Base-by-base conservation (phyloP, 2,888 invertebrate species). In the Drosophila tripunctata region DNA sequence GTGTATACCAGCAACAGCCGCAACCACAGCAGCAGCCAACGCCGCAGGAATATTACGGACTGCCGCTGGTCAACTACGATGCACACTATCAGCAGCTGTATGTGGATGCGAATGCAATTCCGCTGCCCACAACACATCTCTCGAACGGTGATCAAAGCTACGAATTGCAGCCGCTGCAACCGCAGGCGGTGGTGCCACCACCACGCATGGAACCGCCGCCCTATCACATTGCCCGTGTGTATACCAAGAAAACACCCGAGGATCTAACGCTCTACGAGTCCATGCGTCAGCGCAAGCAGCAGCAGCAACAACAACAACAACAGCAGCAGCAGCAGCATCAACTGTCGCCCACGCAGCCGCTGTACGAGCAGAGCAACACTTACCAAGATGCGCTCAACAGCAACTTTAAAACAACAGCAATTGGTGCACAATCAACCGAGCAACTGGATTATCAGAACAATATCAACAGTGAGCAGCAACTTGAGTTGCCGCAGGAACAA, bases 201-300 rank as follows among this genome's bases (percentile, higher is more conserved):
- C 74, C 76, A 2, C 69, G 82, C n/a, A 92, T 74, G 51, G 85
- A 94, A 83, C 96, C 96, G 12, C 96, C 96, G 1, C 96, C 96
- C 1, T 96, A 96, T 91, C 96, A 96, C 85, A 95, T 96, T 86
- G 96, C 96, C 22, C 96, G 96, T 19, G 95, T 94, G 2, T 96
- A 95, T 88, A 96, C 96, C 10, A 96, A 96, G 92, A 96, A 96
- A 58, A 90, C 90, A 4, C 81, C 84, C 0, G 89, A 91, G 51
- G 91, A 91, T 76, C 79, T 91, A 19, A 82, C 89, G 1, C 88
- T 88, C 5, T 91, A 90, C 60, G 91, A 91, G 66, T 87, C 88
- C 4, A 74, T 90, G 71, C 80, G 90, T 2, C 89, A 87, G 73
- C 88, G 90, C 27, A 89, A 84, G 33, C 68, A 78, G 8, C 77